Percentiles rank a stretch among this genome's conserved stretches.
These are phyloP conservation scores for Papilio polytes DNA, from an alignment of 1,140 invertebrate genomes.

Conservation along the genomic window DNA sequence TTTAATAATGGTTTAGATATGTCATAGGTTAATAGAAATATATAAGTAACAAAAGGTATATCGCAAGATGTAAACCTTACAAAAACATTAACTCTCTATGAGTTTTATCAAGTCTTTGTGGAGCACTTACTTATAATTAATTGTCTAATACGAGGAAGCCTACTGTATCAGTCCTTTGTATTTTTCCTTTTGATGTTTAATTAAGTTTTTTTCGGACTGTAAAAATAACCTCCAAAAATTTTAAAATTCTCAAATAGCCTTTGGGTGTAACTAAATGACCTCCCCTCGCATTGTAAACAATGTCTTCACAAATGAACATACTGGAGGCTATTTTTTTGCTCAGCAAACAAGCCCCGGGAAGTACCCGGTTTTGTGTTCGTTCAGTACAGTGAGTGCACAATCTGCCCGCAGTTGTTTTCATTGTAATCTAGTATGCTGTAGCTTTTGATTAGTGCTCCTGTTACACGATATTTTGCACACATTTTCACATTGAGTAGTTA, in stretches of 20 bases:
- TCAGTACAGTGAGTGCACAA: slow-evolving; percentile 14
- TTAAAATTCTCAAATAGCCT: background rate
- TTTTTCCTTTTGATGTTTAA: background rate
- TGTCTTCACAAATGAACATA: slow-evolving; percentile 63
- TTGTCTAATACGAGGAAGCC: too few species aligned
- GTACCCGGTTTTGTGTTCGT: slow-evolving; percentile 39
- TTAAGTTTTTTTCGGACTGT: background rate
- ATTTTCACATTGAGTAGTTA: background rate
- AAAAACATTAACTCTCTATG: background rate
- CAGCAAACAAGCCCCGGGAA: slow-evolving; percentile 48
- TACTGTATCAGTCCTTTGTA: background rate
- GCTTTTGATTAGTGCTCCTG: slow-evolving; percentile 10
- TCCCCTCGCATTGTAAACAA: slow-evolving; percentile 61
- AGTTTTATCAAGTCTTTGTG: background rate
- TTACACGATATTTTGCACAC: background rate
- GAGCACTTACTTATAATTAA: background rate
- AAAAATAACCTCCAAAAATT: background rate
- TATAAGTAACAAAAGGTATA: too few species aligned
- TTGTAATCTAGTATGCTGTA: slow-evolving; percentile 21
- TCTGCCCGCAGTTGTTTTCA: slow-evolving; percentile 7
- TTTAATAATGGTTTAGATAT: too few species aligned
- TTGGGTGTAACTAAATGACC: background rate
- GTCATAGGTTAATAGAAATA: too few species aligned
- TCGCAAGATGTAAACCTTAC: too few species aligned
- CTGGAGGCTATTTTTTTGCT: slow-evolving; percentile 54